phyloP scores from a whole-genome alignment of 1,140 invertebrate species.

The Oncopodura yosiiana region DNA sequence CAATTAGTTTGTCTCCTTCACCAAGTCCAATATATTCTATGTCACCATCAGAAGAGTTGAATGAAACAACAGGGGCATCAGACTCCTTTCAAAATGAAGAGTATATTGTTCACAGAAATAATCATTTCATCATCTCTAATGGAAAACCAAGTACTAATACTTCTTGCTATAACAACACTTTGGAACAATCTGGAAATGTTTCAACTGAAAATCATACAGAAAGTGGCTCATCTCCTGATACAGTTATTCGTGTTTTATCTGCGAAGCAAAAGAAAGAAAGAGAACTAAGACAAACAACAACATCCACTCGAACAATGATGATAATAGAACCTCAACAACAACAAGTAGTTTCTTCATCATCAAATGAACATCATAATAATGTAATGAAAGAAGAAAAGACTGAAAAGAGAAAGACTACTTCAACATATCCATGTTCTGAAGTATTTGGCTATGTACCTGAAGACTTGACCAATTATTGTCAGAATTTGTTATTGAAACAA shows the following conservation, averaged over 20 bases:
- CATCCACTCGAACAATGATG: neutral
- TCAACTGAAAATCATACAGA: constrained; percentile 2
- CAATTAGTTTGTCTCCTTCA: constrained; percentile 27
- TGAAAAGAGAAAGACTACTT: neutral
- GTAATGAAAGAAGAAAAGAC: constrained; percentile 5
- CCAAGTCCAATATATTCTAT: constrained; percentile 15
- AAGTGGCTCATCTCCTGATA: constrained; percentile 24
- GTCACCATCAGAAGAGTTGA: no score
- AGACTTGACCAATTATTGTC: no score
- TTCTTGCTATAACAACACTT: no score
- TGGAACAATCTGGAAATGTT: no score
- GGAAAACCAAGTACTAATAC: no score
- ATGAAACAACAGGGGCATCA: neutral
- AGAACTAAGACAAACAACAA: neutral
- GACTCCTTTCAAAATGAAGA: constrained; percentile 4
- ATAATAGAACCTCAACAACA: neutral
- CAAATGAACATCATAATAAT: neutral
- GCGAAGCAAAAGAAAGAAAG: neutral
- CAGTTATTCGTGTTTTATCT: constrained; percentile 12
- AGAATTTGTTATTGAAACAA: no score
- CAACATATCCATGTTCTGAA: no score
- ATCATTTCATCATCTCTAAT: no score
- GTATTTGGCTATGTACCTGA: no score
- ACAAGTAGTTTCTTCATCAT: neutral
- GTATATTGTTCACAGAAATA: no score